phyloP scores from a whole-genome alignment of 37 sponge, comb jelly and placozoan genomes.

The Chondrilla cf. caribensis region DNA sequence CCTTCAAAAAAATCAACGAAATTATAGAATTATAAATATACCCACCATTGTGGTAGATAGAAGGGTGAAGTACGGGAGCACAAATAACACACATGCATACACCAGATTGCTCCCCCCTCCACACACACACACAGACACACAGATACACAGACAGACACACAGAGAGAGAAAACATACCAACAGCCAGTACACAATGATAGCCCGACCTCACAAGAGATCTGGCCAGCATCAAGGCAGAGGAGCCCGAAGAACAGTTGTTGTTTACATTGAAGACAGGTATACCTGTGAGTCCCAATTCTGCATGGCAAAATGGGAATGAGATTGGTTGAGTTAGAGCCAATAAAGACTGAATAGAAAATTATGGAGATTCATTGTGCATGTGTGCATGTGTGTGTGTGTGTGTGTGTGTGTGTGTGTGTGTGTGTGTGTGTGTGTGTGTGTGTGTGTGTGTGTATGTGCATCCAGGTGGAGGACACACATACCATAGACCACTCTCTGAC shows the following conservation, averaged over 20 bases:
- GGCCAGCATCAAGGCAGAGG: conserved; percentile 72
- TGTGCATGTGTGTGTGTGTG: neutral
- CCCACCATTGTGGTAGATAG: no score
- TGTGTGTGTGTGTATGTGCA: no score
- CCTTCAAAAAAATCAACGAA: conserved; percentile 35
- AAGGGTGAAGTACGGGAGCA: no score
- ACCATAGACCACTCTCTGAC: conserved; percentile 24
- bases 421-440: neutral
- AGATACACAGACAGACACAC: no score
- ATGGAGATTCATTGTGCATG: neutral
- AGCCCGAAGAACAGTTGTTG: conserved; percentile 78
- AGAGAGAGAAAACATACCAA: conserved; percentile 34
- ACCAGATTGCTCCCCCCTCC: no score
- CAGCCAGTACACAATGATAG: conserved; percentile 58
- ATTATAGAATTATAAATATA: neutral
- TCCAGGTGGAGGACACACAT: neutral
- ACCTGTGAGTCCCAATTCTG: conserved; percentile 54
- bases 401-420: neutral
- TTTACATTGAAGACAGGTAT: conserved; percentile 77
- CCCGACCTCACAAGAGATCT: conserved; percentile 39
- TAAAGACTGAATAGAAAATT: neutral
- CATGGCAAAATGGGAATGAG: neutral
- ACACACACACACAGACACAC: no score
- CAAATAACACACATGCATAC: neutral
- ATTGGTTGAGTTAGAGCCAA: neutral